phyloP scores from a whole-genome alignment of 1,140 invertebrate species.

The Drosophila nebulosa region DNA sequence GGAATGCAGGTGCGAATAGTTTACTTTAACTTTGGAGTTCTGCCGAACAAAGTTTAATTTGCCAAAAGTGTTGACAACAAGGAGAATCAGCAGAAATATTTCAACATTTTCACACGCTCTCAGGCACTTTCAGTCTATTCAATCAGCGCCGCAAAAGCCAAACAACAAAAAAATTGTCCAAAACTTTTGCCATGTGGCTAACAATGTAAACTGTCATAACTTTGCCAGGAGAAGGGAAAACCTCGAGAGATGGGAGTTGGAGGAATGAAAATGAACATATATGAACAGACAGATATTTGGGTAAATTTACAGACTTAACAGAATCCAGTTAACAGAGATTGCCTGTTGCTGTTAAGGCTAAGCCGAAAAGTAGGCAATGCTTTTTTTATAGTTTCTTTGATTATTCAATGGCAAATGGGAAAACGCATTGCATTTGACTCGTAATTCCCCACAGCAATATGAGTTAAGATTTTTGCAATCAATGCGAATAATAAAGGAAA shows the following conservation, averaged over 20 bases:
- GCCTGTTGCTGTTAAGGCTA: conserved; percentile 1
- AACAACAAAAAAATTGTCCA: conserved; percentile 14
- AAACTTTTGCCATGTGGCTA: conserved; percentile 52
- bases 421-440: not conserved
- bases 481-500: not conserved
- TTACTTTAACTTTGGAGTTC: conserved; percentile 1
- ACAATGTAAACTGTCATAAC: conserved; percentile 55
- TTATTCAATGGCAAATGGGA: not conserved
- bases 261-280: not conserved
- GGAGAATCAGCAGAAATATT: conserved; percentile 44
- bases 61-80: conserved; percentile 36
- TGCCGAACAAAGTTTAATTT: conserved; percentile 33
- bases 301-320: not conserved
- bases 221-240: conserved; percentile 19
- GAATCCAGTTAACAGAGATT: not conserved
- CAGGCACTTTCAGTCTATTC: conserved; percentile 17
- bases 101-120: conserved; percentile 17
- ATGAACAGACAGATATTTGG: not conserved
- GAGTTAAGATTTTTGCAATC: not conserved
- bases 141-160: conserved; percentile 22
- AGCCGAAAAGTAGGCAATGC: not conserved
- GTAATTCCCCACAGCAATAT: not conserved
- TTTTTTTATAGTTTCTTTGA: not conserved
- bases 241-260: not conserved
- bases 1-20: conserved; percentile 28